Conservation (phyloP, 1,140 invertebrate species). For the Prorops nasuta region DNA sequence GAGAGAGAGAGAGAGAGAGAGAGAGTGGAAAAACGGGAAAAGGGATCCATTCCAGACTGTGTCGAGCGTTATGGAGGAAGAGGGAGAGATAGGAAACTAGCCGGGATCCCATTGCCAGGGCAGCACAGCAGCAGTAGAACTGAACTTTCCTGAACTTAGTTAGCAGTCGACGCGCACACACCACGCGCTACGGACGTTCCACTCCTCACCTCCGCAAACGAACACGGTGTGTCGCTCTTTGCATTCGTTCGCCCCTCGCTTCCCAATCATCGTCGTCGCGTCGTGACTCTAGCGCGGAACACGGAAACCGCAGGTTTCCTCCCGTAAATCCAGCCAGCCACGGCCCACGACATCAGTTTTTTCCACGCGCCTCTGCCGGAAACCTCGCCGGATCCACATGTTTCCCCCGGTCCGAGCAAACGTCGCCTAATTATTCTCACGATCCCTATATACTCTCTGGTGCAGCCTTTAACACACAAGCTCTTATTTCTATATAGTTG, state of each 20-base stretch:
- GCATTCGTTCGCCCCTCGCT: conserved; percentile 16
- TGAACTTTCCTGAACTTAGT: conserved; percentile 52
- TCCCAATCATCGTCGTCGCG: not conserved
- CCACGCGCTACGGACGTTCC: conserved; percentile 46
- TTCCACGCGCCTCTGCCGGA: conserved; percentile 1
- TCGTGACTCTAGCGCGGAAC: conserved; percentile 4
- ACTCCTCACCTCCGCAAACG: not conserved
- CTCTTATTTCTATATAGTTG: too few species aligned
- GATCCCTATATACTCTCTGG: too few species aligned
- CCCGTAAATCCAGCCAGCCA: conserved; percentile 9
- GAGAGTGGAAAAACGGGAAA: too few species aligned
- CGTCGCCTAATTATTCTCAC: too few species aligned
- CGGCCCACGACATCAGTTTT: too few species aligned
- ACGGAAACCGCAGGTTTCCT: conserved; percentile 25
- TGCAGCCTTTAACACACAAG: too few species aligned
- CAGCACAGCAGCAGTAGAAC: too few species aligned
- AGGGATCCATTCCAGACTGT: conserved; percentile 32
- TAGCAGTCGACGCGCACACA: conserved; percentile 55
- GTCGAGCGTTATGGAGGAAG: too few species aligned
- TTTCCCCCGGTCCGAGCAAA: too few species aligned
- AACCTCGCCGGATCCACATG: conserved; percentile 4
- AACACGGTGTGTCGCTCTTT: conserved; percentile 17
- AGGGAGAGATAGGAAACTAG: too few species aligned
- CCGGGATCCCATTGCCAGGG: too few species aligned
- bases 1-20: conserved; percentile 13